Evolutionary conservation across 2,113 vertebrate genomes (phyloP).

Genomic region (Melanotaenia duboulayi): DNA sequence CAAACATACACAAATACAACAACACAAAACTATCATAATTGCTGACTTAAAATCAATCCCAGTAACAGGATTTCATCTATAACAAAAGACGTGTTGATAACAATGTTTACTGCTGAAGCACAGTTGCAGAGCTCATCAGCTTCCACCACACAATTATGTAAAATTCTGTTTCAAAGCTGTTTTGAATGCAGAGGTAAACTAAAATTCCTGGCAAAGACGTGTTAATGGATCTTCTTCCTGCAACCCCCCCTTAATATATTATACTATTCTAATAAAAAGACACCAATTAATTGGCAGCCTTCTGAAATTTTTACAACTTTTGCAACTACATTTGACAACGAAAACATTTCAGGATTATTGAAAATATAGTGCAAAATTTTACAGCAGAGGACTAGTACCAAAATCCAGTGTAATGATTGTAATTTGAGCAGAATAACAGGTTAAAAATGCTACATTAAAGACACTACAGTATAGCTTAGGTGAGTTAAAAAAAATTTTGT

Average conservation of each 20-base stretch:
- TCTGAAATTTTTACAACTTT: neutral
- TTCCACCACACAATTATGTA: neutral
- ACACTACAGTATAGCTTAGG: neutral
- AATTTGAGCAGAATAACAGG: neutral
- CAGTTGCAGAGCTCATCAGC: neutral
- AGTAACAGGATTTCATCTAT: neutral
- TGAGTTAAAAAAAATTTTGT: neutral
- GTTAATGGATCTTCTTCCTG: neutral
- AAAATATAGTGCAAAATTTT: too few species aligned
- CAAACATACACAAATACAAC: too few species aligned
- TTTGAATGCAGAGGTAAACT: neutral
- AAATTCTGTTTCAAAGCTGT: neutral
- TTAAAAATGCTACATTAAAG: neutral
- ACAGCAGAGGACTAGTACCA: too few species aligned
- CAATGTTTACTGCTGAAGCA: neutral
- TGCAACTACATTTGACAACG: neutral
- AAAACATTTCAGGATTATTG: too few species aligned
- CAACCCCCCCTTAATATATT: neutral
- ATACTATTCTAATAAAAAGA: neutral
- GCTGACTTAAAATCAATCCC: conserved; percentile 1
- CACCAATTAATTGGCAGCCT: neutral
- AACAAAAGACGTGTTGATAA: neutral
- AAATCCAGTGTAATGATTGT: neutral
- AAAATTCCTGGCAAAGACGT: neutral
- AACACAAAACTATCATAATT: neutral